Evolutionary conservation across 1,140 invertebrate genomes (phyloP).

Genomic region (Ceratina japonica): DNA sequence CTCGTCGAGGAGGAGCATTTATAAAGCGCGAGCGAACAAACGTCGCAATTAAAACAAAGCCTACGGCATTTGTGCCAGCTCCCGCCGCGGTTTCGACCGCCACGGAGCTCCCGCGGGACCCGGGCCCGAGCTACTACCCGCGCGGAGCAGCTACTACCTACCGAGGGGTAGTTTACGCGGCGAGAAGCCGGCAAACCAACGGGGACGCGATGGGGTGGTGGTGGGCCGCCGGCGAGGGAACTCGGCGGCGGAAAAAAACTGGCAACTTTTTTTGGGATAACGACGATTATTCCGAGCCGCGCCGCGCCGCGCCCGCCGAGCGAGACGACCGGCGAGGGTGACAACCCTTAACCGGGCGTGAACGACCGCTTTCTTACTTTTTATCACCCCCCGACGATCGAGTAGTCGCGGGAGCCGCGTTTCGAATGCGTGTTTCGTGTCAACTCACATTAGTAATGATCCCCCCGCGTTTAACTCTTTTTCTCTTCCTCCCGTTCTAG

Average conservation of each 20-base stretch:
- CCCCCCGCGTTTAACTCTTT: background rate
- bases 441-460: background rate
- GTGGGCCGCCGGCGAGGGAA: background rate
- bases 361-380: conserved; percentile 37
- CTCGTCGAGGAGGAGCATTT: conserved; percentile 44
- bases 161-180: conserved; percentile 28
- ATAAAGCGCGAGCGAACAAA: conserved; percentile 61
- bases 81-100: conserved; percentile 39
- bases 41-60: conserved; percentile 68
- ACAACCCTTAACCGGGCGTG: conserved; percentile 41
- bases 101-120: conserved; percentile 33
- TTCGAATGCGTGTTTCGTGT: background rate
- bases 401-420: conserved; percentile 35
- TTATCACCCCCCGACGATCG: conserved; percentile 28
- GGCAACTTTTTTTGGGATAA: conserved; percentile 44
- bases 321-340: conserved; percentile 19
- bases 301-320: background rate
- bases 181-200: conserved; percentile 1
- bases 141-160: conserved; percentile 12
- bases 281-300: conserved; percentile 40
- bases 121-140: conserved; percentile 19
- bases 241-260: background rate
- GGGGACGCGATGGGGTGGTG: background rate
- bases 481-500: background rate
- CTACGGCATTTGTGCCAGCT: conserved; percentile 57